phyloP scores from a whole-genome alignment of 2,888 invertebrate species.

The Epinotia demarniana region DNA sequence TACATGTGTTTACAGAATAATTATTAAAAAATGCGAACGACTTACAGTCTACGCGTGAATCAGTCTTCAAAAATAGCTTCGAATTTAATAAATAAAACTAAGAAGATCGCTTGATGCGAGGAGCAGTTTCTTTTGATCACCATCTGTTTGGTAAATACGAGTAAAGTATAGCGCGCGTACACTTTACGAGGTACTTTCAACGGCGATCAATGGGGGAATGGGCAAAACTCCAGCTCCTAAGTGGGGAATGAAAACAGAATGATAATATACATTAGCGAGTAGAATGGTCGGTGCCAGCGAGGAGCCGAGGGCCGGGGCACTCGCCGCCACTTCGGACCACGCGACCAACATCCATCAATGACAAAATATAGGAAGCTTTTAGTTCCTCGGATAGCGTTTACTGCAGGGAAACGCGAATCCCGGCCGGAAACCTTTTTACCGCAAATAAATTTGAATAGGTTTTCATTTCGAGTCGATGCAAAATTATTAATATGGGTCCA shows the following conservation, averaged over 20 bases:
- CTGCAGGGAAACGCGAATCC: conserved; percentile 7
- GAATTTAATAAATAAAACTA: conserved; percentile 37
- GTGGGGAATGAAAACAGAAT: conserved; percentile 39
- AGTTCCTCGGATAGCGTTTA: conserved; percentile 3
- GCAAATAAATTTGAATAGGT: background rate
- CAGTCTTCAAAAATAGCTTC: conserved; percentile 30
- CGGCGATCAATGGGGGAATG: conserved; percentile 38
- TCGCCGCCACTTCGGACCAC: background rate
- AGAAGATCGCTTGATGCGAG: conserved; percentile 20
- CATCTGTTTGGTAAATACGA: conserved; percentile 41
- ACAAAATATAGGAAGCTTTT: conserved; percentile 34
- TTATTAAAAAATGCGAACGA: conserved; percentile 33
- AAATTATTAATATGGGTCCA: background rate
- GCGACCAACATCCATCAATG: conserved; percentile 34
- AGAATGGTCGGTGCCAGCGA: conserved; percentile 3
- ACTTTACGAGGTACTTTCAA: conserved; percentile 38
- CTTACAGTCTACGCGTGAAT: conserved; percentile 31
- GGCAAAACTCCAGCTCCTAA: conserved; percentile 41
- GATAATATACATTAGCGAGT: conserved; percentile 36
- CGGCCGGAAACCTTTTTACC: conserved; percentile 11
- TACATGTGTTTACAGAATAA: conserved; percentile 37
- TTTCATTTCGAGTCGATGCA: background rate
- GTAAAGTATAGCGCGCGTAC: conserved; percentile 26
- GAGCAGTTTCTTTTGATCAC: conserved; percentile 39
- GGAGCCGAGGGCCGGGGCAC: background rate